Conservation (phyloP, 2,113 vertebrate species). For the Daubentonia madagascariensis region DNA sequence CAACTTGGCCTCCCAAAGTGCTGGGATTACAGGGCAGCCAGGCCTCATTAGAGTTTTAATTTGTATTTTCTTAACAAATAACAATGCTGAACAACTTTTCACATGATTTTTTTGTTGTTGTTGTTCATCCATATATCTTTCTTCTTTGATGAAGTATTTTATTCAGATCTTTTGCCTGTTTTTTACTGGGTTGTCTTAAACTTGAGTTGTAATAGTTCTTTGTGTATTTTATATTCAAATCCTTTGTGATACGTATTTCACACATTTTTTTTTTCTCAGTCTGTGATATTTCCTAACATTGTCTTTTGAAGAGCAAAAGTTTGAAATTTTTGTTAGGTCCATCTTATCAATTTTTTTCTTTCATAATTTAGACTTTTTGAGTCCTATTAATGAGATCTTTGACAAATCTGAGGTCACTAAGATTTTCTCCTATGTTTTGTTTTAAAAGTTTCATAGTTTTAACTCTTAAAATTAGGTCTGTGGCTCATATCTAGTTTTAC, state of each 20-base stretch:
- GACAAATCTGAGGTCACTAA: not conserved
- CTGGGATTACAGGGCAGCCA: too few relatives aligned
- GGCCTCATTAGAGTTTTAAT: not conserved
- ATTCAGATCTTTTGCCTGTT: not conserved
- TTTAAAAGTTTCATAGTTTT: not conserved
- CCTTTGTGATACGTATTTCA: not conserved
- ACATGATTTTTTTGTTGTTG: not conserved
- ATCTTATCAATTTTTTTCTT: not conserved
- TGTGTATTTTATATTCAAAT: not conserved
- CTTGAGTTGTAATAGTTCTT: not conserved
- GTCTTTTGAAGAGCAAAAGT: not conserved
- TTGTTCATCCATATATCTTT: not conserved
- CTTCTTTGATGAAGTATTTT: not conserved
- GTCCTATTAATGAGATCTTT: conserved; percentile 8
- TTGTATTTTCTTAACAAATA: not conserved
- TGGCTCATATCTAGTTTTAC: not conserved
- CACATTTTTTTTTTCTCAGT: not conserved
- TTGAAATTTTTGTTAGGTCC: not conserved
- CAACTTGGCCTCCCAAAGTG: too few relatives aligned
- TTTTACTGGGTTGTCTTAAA: not conserved
- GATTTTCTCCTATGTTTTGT: not conserved
- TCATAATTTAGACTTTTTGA: not conserved
- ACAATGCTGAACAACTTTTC: not conserved
- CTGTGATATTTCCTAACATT: not conserved
- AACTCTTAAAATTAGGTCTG: not conserved